These are phyloP conservation scores for Scaptomyza polygonia DNA, from an alignment of 2,888 invertebrate genomes.

Conservation along the genomic window DNA sequence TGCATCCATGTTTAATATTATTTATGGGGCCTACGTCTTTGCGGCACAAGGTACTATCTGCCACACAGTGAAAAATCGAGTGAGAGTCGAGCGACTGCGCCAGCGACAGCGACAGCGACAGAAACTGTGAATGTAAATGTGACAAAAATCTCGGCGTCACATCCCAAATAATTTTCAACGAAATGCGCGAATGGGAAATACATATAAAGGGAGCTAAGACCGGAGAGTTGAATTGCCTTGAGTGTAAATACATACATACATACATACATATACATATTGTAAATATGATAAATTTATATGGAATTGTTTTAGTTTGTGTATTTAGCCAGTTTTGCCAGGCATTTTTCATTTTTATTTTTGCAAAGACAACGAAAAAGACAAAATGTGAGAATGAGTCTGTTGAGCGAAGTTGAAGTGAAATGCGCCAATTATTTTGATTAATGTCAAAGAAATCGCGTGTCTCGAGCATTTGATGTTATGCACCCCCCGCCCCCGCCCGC, in stretches of 20 bases:
- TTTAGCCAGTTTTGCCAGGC: conserved; percentile 37
- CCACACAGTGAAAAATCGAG: conserved; percentile 52
- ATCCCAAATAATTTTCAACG: conserved; percentile 81
- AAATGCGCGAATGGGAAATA: conserved; percentile 59
- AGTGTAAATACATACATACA: conserved; percentile 1
- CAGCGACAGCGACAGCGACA: too few species aligned
- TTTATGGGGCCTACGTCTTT: conserved; percentile 69
- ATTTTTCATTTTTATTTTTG: conserved; percentile 22
- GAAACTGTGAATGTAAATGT: conserved; percentile 42
- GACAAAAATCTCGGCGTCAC: conserved; percentile 76
- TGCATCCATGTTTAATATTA: conserved; percentile 77
- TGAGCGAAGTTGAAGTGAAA: conserved; percentile 73
- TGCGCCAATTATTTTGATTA: conserved; percentile 80
- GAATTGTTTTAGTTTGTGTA: conserved; percentile 64
- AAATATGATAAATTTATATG: conserved; percentile 81
- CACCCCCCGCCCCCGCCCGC: conserved; percentile 17
- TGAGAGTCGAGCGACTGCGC: conserved; percentile 48
- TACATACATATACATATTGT: conserved; percentile 46
- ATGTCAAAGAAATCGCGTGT: conserved; percentile 80
- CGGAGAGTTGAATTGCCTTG: conserved; percentile 6
- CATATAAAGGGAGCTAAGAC: conserved; percentile 30
- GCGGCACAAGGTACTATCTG: conserved; percentile 31
- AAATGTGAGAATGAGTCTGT: conserved; percentile 73
- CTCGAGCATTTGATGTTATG: conserved; percentile 74
- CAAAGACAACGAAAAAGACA: conserved; percentile 12